Base-by-base conservation (phyloP, 2,888 invertebrate genomes). In the Clistopyga incitator region DNA sequence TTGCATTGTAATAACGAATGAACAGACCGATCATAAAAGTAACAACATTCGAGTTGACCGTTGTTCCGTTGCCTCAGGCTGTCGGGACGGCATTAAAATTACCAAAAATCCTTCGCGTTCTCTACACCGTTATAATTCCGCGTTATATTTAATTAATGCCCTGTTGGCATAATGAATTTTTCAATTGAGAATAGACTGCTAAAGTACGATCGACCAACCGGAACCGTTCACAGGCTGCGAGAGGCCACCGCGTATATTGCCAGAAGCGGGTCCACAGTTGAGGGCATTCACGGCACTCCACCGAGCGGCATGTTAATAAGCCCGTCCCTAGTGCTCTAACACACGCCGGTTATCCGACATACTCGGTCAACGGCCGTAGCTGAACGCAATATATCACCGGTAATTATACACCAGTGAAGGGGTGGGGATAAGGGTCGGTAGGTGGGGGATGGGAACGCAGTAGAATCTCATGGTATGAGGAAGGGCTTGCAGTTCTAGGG, bases 381-480 rank as follows among this genome's bases (percentile, higher is more conserved):
- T 88, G 88, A 87, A 78, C 77, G 88, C 85, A 87, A 90, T 89
- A 87, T 87, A 90, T 90, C 87, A 86, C 78, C 61, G 85, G 87
- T 90, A 89, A 90, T 90, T 88, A 89, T 88, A 86, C 77, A 86
- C 81, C 84, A 72, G 54, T 82, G 83, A 86, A 34, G 2, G 70
- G 52, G 6, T 4, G 50, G 50, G 10, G 18, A n/a, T n/a, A n/a
- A n/a, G n/a, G n/a, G n/a, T n/a, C n/a, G n/a, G n/a, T n/a, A 18
- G 1, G 61, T 8, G 13, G 45, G 50, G n/a, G n/a, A 29, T 6
- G n/a, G n/a, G 25, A n/a, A 6, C n/a, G 29, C 15, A 18, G 71
- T 38, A 6, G 71, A 23, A 11, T 45, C 18, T 18, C 15, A 23
- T 18, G 29, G 45, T 8, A n/a, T 13, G 18, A 59, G 59, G 45